Base-by-base conservation (phyloP, 2,797 vertebrate species). In the Chaunax sp. region DNA sequence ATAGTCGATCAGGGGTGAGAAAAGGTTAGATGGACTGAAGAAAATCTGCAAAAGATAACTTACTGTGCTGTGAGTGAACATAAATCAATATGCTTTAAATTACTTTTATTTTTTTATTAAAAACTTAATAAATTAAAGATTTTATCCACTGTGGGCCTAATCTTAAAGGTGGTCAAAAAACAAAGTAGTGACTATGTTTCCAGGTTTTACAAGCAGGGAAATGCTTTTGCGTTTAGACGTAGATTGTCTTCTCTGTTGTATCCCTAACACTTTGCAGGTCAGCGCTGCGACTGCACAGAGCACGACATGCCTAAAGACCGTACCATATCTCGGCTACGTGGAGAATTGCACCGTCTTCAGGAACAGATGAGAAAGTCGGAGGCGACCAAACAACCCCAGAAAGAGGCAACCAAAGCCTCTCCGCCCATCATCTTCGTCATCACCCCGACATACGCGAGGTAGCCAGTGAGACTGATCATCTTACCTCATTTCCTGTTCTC, bases 381-480 rank as follows among this genome's bases (percentile, higher is more conserved):
- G 66, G 72, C 67, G 3, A 85, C 84, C 13, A 93, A 85, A 54
- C 89, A 87, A 61, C 88, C 50, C 1, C 84, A 58, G 72, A 92
- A 86, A 26, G 80, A 56, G 41, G 59, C 63, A 1, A 47, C 40
- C 10, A 89, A 88, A 57, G 54, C 83, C 2, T 62, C 81, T 13
- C 73, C 88, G 61, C 92, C 95, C 19, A 90, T 90, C 53, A 91
- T 98, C 80, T 97, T 95, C 64, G 94, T 95, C 52, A 92, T 97
- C 77, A 98, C 96, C 1, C 96, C 96, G 25, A 98, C 95, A n/a
- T 95, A 95, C 5, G 78, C 93, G 14, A 94, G 94, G 94, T 95
- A 86, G 28, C 4, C 16, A 25, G 16, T 49, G 11, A 25, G 28
- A 9, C 28, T 30, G 28, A 9, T 11, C 1, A 10, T 11, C 33